A percentile compares a stretch with the other conserved stretches of the same genome.
Conservation (phyloP, 1,140 invertebrate species). For the Psilanteris sp. region DNA sequence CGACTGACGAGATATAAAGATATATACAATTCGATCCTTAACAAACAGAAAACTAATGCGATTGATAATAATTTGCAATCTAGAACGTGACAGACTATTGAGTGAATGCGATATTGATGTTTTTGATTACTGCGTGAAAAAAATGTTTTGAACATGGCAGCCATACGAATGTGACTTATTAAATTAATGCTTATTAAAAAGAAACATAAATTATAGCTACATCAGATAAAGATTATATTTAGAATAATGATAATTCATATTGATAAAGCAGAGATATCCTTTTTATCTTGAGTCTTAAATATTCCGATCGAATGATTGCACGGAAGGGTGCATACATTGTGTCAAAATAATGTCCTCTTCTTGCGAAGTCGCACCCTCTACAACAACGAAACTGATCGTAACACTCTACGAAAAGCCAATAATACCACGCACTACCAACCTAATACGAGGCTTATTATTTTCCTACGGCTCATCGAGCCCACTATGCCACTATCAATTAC, state of each 20-base stretch:
- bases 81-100: no score
- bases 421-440: conserved; percentile 65
- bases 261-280: conserved; percentile 42
- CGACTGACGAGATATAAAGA: no score
- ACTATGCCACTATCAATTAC: conserved; percentile 75
- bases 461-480: conserved; percentile 73
- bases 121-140: no score
- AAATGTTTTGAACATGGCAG: no score
- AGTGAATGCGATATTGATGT: no score
- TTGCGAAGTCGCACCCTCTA: conserved; percentile 52
- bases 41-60: no score
- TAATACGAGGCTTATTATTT: conserved; percentile 73
- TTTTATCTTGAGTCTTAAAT: conserved; percentile 50
- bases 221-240: conserved; percentile 5
- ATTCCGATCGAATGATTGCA: conserved; percentile 61
- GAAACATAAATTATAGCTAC: no score
- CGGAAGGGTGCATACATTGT: conserved; percentile 63
- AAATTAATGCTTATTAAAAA: no score
- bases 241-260: conserved; percentile 32
- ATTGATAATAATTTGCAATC: no score
- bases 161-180: no score
- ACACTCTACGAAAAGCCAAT: conserved; percentile 68
- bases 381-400: conserved; percentile 60
- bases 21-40: no score
- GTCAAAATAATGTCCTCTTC: conserved; percentile 60